These are phyloP conservation scores for Pachydiplax longipennis DNA, from an alignment of 2,888 invertebrate species.

Conservation along the genomic window DNA sequence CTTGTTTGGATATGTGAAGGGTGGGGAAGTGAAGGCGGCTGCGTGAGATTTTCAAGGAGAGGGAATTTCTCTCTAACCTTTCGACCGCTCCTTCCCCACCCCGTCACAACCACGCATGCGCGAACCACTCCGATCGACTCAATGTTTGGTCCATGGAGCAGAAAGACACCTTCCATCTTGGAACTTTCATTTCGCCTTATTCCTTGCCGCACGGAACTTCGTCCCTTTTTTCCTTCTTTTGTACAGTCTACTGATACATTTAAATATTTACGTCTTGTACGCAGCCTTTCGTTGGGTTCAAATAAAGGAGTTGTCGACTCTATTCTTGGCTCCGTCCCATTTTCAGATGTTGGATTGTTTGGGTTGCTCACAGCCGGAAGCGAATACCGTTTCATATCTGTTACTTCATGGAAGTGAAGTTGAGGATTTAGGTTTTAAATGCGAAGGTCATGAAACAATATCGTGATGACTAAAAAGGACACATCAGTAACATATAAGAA, in stretches of 20 bases:
- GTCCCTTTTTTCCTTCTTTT: not conserved
- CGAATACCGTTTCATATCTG: too few species aligned
- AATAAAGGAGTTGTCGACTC: not conserved
- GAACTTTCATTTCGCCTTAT: not conserved
- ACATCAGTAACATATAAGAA: too few species aligned
- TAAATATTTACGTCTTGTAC: too few species aligned
- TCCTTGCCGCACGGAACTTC: not conserved
- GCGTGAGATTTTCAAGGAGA: not conserved
- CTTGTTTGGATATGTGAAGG: not conserved
- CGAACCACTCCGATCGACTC: not conserved
- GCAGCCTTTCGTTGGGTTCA: too few species aligned
- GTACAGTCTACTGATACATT: too few species aligned
- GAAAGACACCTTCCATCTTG: slow-evolving; percentile 35
- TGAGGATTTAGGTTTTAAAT: too few species aligned
- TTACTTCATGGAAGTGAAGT: too few species aligned
- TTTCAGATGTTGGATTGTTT: too few species aligned
- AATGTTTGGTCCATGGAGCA: not conserved
- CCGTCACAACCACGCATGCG: not conserved
- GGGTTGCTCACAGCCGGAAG: too few species aligned
- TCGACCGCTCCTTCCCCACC: not conserved
- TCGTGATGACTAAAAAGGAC: too few species aligned
- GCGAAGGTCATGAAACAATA: too few species aligned
- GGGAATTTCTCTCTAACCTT: not conserved
- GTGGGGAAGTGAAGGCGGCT: not conserved
- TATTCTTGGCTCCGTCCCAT: not conserved